Evolutionary conservation across 1,140 invertebrate species (phyloP).

Genomic region (Apis cerana): DNA sequence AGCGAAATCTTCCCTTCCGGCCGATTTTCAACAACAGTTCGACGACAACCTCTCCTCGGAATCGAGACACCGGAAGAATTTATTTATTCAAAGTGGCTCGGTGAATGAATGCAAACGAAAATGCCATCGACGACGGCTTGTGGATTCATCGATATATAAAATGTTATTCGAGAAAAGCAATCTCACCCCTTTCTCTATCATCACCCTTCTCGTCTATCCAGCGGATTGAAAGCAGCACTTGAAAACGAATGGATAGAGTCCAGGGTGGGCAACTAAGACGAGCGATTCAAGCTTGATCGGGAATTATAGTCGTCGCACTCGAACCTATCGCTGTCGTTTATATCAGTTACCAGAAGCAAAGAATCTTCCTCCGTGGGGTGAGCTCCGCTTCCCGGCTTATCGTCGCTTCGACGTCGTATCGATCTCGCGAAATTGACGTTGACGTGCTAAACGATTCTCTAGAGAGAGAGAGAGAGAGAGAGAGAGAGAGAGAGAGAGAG

Average conservation of each 20-base stretch:
- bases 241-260: not conserved
- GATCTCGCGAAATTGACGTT: constrained; percentile 17
- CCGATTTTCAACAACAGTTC: constrained; percentile 15
- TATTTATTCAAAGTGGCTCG: constrained; percentile 22
- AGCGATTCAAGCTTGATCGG: constrained; percentile 44
- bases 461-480: not conserved
- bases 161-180: not conserved
- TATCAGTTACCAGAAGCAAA: constrained; percentile 50
- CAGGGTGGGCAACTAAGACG: constrained; percentile 17
- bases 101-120: constrained; percentile 35
- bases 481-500: not conserved
- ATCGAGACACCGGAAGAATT: constrained; percentile 3
- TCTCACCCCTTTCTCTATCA: no score
- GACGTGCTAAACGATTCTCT: constrained; percentile 22
- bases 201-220: not conserved
- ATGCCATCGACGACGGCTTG: constrained; percentile 26
- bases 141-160: constrained; percentile 35
- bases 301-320: constrained; percentile 51
- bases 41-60: not conserved
- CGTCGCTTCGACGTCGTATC: constrained; percentile 9
- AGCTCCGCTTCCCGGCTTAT: constrained; percentile 10
- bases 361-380: not conserved
- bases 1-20: not conserved
- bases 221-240: not conserved
- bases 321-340: constrained; percentile 28